Evolutionary conservation across 2,888 invertebrate species (phyloP), one percentile per base, ranked within the genome.

Genomic region (Eupelmus urozonus): DNA sequence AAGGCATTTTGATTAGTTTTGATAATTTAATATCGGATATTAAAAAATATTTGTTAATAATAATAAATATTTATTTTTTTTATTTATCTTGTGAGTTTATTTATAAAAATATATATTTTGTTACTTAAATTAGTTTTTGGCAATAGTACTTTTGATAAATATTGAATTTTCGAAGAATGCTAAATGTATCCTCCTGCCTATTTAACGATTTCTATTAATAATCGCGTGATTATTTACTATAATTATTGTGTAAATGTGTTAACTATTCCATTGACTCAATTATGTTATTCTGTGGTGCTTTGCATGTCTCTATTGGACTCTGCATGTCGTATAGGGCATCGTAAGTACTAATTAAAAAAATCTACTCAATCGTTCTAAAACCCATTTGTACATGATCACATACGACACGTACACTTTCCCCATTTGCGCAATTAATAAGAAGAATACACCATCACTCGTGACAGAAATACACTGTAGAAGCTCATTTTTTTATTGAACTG

Each of bases 241-340:
- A 82, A 80, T 79, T 82, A 86, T 82, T 83, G 82, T 86, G 82
- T 85, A 85, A 83, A 85, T 87, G 85, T 87, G 83, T 85, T 85
- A 85, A 86, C 79, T 83, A 86, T 81, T 85, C 82, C 85, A 87
- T 86, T 87, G 84, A 88, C 85, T 87, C 84, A 87, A 87, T 86
- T 84, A 87, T 88, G 85, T 88, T 88, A 87, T 88, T 88, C 85
- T 88, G 87, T 89, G 88, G 87, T 88, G 88, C 88, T 89, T 88
- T 88, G 88, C 88, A 89, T 89, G 88, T 88, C 88, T 89, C 87
- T 88, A 88, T 89, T 88, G 88, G 88, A 89, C 85, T 88, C 88
- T 88, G 88, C 88, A 88, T 89, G 88, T 88, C 87, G 83, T 88
- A 85, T 89, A 89, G 88, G 88, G 87, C 88, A 88, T 89, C 88